Base-by-base conservation (phyloP, 2,888 invertebrate genomes). In the Euproctis similis region DNA sequence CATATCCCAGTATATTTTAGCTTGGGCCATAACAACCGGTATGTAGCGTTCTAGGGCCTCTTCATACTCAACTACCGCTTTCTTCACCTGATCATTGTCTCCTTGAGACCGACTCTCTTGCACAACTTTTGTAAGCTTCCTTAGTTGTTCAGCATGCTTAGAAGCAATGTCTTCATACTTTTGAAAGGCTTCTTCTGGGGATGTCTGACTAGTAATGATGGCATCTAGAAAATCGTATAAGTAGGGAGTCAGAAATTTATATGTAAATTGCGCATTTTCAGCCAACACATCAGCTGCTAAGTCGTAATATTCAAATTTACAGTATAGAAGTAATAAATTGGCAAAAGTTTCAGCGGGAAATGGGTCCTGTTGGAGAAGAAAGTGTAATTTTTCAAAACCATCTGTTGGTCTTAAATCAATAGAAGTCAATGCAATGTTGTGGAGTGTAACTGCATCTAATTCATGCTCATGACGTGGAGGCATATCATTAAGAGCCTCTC, bases 1-100 rank as follows among this genome's bases (percentile, higher is more conserved):
- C 69, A 94, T 88, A 45, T 98, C 96, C 98, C 99, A 99, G 62
- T 96, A 97, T 44, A 99, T 96, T 87, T 97, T 98, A 1, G 98
- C 98, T 73, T 99, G 96, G 0, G 97, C 96, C 98, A 99, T 98
- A n/a, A 98, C 87, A 1, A 98, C 96, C 0, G 99, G 98, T 37
- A 99, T 92, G 60, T 97, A 98, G 51, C 96, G 87, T 61, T 96
- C 96, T 41, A 97, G 68, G 1, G 93, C 92, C 53, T 94, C 94
- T 61, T 98, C 95, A 60, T 96, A 97, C 59, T 96, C 95, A 30
- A 93, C 90, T 0, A 98, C 92, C 3, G 96, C 94, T 74, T 91
- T 93, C 60, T 96, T 93, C 0, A 96, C 91, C 39, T 93, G 89
- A 53, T 92, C 93, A 47, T 96, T 96, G 63, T 98, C 96, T 35